Conservation (phyloP, 2,797 vertebrate genomes). For the Tokudaia muenninki region DNA sequence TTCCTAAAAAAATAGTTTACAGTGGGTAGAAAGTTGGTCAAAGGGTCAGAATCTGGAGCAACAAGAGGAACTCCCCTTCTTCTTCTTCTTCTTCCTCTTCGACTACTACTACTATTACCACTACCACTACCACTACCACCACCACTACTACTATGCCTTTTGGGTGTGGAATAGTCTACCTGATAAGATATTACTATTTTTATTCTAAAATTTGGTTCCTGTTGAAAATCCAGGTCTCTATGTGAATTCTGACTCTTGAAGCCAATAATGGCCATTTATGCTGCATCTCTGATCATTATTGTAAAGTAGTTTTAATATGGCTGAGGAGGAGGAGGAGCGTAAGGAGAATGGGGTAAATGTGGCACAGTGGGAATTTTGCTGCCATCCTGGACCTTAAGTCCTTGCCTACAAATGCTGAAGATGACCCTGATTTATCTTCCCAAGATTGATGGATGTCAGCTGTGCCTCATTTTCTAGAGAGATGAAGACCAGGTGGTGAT, state of each 20-base stretch:
- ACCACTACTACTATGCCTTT: neutral
- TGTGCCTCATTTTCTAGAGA: neutral
- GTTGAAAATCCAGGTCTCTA: slow-evolving; percentile 23
- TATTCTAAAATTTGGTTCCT: slow-evolving; percentile 22
- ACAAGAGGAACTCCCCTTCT: neutral
- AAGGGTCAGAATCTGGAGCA: neutral
- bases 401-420: neutral
- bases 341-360: neutral
- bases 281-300: neutral
- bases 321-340: neutral
- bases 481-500: neutral
- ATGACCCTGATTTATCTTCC: neutral
- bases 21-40: neutral
- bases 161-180: slow-evolving; percentile 2
- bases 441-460: neutral
- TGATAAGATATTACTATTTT: slow-evolving; percentile 13
- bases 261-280: neutral
- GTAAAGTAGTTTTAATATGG: slow-evolving; percentile 22
- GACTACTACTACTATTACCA: no score
- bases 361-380: neutral
- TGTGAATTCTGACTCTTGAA: slow-evolving; percentile 22
- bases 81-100: no score
- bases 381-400: neutral
- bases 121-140: no score
- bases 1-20: neutral